Base-by-base conservation (phyloP, 30 jellyfish, hydroid and myxozoan genomes). In the Aurelia sp. region DNA sequence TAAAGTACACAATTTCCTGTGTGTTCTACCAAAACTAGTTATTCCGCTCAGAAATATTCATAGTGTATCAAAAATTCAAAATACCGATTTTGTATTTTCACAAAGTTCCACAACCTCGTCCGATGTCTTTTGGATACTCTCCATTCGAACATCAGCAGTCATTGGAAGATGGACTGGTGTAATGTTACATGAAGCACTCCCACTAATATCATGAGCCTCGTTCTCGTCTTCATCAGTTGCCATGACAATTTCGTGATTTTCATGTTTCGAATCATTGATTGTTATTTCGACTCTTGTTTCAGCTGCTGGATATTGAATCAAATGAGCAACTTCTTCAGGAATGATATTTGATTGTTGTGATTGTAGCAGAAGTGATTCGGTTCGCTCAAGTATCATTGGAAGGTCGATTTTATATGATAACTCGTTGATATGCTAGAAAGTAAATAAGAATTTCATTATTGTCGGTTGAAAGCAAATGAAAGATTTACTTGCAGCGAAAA, bases 311-410 rank as follows among this genome's bases (percentile, higher is more conserved):
- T 68, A 70, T 53, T 61, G 27, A 50, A 63, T 73, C 37, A 84
- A 60, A 30, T 61, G 80, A 16, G 71, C 62, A 68, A 90, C 48
- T 11, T 90, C 91, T 4, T 57, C 82, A 4, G 97, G 97, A 13
- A 90, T 75, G 68, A 82, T 67, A 15, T 68, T 78, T n/a, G 90
- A 44, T 4, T 80, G 86, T 61, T 82, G 86, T 33, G 79, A 66
- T 76, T 82, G 91, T 20, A 82, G 65, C 8, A 71, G 58, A 13
- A 90, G 44, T 17, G 97, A 90, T 81, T 90, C 97, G 40, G 97
- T 89, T 22, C 97, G 74, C 47, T 93, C 89, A 31, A 90, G 71
- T 18, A 82, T 66, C 66, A 22, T 72, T 6, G 81, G 86, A 50
- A 90, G 82, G 75, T 90, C 97, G 52, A 90, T 75, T 44, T 83